These are phyloP conservation scores for Proctacanthus coquilletti DNA, from an alignment of 1,140 invertebrate genomes.

Conservation along the genomic window DNA sequence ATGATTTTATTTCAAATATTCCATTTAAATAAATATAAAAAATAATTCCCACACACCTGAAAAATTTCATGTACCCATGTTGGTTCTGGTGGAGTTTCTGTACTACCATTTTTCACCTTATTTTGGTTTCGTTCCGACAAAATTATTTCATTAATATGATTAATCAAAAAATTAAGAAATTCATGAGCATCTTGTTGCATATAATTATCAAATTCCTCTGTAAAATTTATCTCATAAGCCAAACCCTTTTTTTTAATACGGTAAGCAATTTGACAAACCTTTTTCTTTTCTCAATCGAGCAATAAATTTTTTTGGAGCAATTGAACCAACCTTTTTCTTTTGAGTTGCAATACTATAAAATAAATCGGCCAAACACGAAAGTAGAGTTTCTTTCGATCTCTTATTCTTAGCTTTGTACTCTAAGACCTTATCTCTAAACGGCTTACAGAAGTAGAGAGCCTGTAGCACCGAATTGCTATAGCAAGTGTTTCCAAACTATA, in stretches of 20 bases:
- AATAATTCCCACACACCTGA: conserved; percentile 37
- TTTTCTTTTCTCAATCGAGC: conserved; percentile 96
- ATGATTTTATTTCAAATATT: no score
- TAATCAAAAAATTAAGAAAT: conserved; percentile 97
- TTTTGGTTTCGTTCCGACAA: conserved; percentile 68
- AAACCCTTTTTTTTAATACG: background rate
- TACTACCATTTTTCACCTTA: conserved; percentile 27
- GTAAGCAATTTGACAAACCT: conserved; percentile 49
- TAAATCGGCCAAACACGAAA: conserved; percentile 94
- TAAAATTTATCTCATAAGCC: no score
- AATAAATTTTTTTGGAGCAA: conserved; percentile 99
- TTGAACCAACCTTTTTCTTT: conserved; percentile 98
- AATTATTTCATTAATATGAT: conserved; percentile 90
- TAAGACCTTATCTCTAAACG: conserved; percentile 95
- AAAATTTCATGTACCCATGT: conserved; percentile 99
- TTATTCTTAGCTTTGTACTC: conserved; percentile 98
- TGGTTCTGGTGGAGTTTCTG: conserved; percentile 54
- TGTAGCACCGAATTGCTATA: conserved; percentile 99
- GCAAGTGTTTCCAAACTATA: conserved; percentile 99
- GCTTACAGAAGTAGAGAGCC: conserved; percentile 97
- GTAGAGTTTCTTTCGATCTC: conserved; percentile 90
- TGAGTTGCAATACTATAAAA: conserved; percentile 99
- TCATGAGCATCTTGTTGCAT: conserved; percentile 99
- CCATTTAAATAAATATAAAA: background rate
- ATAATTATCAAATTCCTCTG: conserved; percentile 98